Conservation (phyloP, 2,888 invertebrate genomes). For the Phanerotoma sp. region DNA sequence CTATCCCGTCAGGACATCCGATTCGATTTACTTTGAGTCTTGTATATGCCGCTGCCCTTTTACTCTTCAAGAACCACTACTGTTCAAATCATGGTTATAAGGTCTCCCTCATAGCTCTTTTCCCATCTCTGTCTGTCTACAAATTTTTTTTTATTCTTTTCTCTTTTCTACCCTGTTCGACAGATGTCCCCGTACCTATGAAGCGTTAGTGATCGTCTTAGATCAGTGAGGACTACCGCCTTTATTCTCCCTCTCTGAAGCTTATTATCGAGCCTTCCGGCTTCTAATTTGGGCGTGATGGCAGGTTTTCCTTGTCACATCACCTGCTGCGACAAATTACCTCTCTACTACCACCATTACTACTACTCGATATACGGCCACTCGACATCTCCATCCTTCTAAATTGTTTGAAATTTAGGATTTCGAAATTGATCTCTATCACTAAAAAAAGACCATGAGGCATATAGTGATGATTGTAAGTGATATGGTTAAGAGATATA, state of each 20-base stretch:
- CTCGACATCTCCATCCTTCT: not conserved
- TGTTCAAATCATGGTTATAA: no score
- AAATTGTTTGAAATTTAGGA: no score
- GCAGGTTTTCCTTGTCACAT: slow-evolving; percentile 4
- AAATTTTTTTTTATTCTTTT: slow-evolving; percentile 8
- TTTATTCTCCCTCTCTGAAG: not conserved
- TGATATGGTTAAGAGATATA: no score
- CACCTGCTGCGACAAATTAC: slow-evolving; percentile 22
- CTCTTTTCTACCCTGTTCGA: slow-evolving; percentile 12
- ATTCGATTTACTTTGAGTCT: not conserved
- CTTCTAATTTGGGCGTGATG: slow-evolving; percentile 9
- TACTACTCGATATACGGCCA: no score
- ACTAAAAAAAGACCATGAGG: no score
- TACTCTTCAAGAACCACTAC: no score
- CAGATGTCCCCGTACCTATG: slow-evolving; percentile 23
- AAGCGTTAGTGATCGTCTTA: not conserved
- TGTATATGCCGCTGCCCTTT: no score
- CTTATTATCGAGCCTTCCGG: not conserved
- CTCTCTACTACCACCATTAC: no score
- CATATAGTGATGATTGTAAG: no score
- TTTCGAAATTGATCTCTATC: no score
- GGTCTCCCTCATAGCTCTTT: no score
- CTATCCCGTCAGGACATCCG: not conserved
- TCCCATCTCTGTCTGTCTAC: not conserved
- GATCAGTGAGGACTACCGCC: not conserved